Base-by-base conservation (phyloP, 2,113 vertebrate genomes). In the Loxodonta africana region DNA sequence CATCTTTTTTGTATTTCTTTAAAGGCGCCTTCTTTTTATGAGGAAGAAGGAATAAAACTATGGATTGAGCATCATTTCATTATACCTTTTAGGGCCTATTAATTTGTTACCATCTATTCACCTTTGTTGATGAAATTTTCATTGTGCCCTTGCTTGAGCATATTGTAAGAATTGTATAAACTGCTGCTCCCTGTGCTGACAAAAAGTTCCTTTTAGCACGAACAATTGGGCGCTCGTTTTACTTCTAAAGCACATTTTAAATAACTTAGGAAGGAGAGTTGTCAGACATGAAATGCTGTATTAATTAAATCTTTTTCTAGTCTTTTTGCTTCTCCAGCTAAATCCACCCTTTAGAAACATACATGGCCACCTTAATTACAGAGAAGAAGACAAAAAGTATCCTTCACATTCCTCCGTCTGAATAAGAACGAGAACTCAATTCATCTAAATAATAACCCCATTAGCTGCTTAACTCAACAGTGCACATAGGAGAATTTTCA, bases 391-490 rank as follows among this genome's bases (percentile, higher is more conserved):
- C 99, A 99, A 99, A 99, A 99, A 99, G 98, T 99, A 99, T 99
- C 99, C 99, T 99, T 99, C 99, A 99, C 99, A 99, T 99, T 99
- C 99, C 99, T 99, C 99, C 28, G 98, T 98, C 99, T 99, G 99
- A 99, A 99, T 98, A 97, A 99, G 98, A 99, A 98, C 98, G 98
- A 99, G 99, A 99, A 99, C 99, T 99, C 99, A 98, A 99, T 99
- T 99, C 99, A 99, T 97, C 96, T 97, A 92, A 98, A 99, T 99
- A 99, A 99, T 99, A 99, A 99, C 98, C 99, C 99, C 98, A 99
- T 99, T 99, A 99, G 99, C 99, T 99, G 99, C 99, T 99, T 99
- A 99, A 99, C 99, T 99, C 99, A 99, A 98, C 98, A 98, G 98
- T 97, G 96, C 98, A 98, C 99, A 99, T 99, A 99, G 99, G 98